Evolutionary conservation across 2,888 invertebrate species (phyloP), one percentile per base, ranked within the genome.

Genomic region (Synanthedon myopaeformis): DNA sequence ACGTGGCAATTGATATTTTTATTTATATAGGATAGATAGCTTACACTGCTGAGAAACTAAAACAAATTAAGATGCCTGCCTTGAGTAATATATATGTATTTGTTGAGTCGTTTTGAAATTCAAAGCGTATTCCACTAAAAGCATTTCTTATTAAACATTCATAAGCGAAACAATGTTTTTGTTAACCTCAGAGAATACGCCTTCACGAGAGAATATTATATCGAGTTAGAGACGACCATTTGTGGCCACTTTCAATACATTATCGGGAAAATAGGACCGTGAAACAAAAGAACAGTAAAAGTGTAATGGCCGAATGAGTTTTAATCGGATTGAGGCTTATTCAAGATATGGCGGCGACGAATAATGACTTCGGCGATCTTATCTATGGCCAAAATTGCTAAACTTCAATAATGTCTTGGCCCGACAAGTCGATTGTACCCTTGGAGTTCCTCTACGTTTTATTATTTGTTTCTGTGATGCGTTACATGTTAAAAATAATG

Each of bases 271-370:
- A 76, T 76, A 76, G 70, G 73, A 72, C 66, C 74, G 72, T 82
- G 80, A 82, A 82, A 82, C 79, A 78, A 79, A 82, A 77, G 74
- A 76, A 74, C 75, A 79, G 72, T 78, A 78, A 79, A 81, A 76
- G 74, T 75, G 73, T 70, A 81, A 80, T 78, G 72, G 77, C 74
- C 68, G 63, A 64, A 61, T 65, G 66, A 61, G 67, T 65, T 68
- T 69, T 79, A 76, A 80, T 80, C 74, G 76, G 70, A 74, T 76
- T 74, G 72, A 67, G 69, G 71, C 70, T 70, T 35, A 70, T 71
- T 72, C 64, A 63, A 72, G 76, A 79, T 78, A 78, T 76, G 70
- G 75, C 65, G 61, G 59, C 69, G 65, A 67, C 70, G 72, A 74
- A 79, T 79, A 81, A 80, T 79, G 77, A 76, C 76, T 77, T 76